Evolutionary conservation across 2,888 invertebrate species (phyloP).

Genomic region (Zaprionus obscuricornis): DNA sequence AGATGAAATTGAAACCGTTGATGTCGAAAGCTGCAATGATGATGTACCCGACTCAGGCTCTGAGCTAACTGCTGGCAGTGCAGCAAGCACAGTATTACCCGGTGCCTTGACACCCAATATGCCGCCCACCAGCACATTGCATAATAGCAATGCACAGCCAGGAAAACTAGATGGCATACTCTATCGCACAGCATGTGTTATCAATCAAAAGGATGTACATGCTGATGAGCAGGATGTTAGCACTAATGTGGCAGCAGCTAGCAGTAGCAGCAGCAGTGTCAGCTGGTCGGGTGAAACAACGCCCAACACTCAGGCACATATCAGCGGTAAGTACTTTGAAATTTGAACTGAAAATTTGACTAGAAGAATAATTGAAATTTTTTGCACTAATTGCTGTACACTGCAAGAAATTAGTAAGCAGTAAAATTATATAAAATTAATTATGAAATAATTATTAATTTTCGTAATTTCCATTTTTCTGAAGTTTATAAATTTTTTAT

Average conservation of each 20-base stretch:
- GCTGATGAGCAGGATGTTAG: constrained; percentile 79
- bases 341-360: too few relatives aligned
- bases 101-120: constrained; percentile 16
- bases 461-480: too few relatives aligned
- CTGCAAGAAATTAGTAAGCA: too few relatives aligned
- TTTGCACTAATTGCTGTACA: too few relatives aligned
- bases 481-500: too few relatives aligned
- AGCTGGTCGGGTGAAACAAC: constrained; percentile 60
- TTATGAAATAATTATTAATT: too few relatives aligned
- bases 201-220: constrained; percentile 79
- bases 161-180: constrained; percentile 82
- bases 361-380: too few relatives aligned
- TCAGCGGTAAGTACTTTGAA: constrained; percentile 70
- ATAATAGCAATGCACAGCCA: constrained; percentile 78
- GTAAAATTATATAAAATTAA: too few relatives aligned
- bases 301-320: constrained; percentile 63
- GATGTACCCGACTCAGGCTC: constrained; percentile 83
- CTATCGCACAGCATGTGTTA: constrained; percentile 82
- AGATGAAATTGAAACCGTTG: constrained; percentile 89
- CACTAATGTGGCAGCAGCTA: constrained; percentile 71
- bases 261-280: constrained; percentile 59
- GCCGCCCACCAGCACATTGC: constrained; percentile 66
- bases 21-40: constrained; percentile 86
- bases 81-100: constrained; percentile 21
- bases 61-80: constrained; percentile 65